phyloP scores from a whole-genome alignment of 2,113 vertebrate genomes.

The Hippolais icterina region DNA sequence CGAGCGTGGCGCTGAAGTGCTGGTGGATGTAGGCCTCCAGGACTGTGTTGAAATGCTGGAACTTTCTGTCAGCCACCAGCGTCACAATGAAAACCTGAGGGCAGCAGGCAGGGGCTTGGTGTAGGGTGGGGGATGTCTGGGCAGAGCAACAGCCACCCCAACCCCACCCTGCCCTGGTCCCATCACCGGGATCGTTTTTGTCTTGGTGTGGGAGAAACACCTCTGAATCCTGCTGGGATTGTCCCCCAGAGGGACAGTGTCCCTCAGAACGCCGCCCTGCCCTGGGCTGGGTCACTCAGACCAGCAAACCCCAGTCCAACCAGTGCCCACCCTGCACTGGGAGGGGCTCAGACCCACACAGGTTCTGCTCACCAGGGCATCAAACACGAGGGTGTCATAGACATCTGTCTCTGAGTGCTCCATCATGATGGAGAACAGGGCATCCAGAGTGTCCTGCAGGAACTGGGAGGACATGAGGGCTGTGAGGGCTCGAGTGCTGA shows the following conservation, averaged over 20 bases:
- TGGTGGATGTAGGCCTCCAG: conserved; percentile 66
- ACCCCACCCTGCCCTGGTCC: too few relatives aligned
- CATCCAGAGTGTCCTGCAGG: conserved; percentile 86
- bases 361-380: conserved; percentile 78
- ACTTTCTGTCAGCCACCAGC: conserved; percentile 60
- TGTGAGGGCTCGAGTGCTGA: fast-evolving
- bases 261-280: background rate
- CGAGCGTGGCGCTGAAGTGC: conserved; percentile 66
- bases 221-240: background rate
- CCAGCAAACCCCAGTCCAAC: background rate
- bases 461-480: conserved; percentile 69
- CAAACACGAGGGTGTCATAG: conserved; percentile 81
- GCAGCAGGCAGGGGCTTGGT: background rate
- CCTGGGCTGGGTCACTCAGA: fast-evolving
- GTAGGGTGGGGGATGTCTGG: fast-evolving
- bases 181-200: background rate
- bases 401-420: conserved; percentile 82
- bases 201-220: background rate
- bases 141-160: background rate
- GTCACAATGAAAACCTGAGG: conserved; percentile 61
- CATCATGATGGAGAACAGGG: conserved; percentile 90
- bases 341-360: fast-evolving
- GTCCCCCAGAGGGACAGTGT: background rate
- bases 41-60: conserved; percentile 63
- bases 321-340: background rate